Evolutionary conservation across 2,113 vertebrate genomes (phyloP).

Genomic region (Cairina moschata): DNA sequence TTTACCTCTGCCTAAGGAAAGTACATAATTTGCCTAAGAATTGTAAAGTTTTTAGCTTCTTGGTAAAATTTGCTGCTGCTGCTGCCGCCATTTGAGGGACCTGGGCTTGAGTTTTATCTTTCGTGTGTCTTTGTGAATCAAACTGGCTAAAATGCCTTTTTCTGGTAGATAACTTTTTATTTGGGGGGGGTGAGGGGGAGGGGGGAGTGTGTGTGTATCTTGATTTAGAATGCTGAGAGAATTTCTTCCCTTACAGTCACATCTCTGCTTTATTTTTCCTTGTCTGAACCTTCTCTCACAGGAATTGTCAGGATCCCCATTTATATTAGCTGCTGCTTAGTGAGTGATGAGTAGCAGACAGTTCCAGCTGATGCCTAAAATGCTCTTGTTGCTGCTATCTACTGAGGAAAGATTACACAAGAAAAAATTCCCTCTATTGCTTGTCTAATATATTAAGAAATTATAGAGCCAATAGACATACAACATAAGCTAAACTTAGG

Average conservation of each 20-base stretch:
- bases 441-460: not conserved
- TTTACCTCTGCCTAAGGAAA: not conserved
- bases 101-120: not conserved
- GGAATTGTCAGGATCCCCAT: not conserved
- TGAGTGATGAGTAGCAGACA: not conserved
- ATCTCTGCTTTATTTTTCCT: not conserved
- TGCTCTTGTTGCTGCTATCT: not conserved
- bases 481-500: not conserved
- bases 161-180: not conserved
- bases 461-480: not conserved
- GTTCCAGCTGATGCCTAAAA: not conserved
- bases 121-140: not conserved
- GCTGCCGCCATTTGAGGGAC: not conserved
- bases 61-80: not conserved
- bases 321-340: not conserved
- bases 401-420: not conserved
- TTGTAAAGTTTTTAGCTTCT: not conserved
- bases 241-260: not conserved
- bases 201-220: not conserved
- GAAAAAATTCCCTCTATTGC: not conserved
- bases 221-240: not conserved
- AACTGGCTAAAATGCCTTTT: not conserved
- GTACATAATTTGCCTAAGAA: not conserved
- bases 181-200: no score
- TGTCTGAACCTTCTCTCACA: not conserved